Evolutionary conservation across 2,113 vertebrate species (phyloP).

Genomic region (Cichladusa arquata): DNA sequence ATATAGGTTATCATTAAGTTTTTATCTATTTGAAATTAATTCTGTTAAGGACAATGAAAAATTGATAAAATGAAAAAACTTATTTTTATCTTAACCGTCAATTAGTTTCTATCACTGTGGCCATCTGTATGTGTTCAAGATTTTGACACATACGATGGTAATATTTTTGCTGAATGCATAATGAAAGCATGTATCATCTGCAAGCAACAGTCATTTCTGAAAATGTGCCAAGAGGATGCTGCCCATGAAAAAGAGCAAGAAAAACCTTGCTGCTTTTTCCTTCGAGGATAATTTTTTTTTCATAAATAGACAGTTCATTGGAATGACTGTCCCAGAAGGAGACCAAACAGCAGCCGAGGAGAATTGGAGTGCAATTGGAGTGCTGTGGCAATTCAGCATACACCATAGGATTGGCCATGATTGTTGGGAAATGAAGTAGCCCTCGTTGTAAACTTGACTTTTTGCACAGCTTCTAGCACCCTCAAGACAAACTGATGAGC

Average conservation of each 20-base stretch:
- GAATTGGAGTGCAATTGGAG: not conserved
- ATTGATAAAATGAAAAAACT: not conserved
- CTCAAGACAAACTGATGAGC: not conserved
- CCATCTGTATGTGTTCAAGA: not conserved
- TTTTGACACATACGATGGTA: not conserved
- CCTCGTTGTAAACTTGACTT: not conserved
- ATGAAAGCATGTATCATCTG: not conserved
- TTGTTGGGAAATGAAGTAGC: not conserved
- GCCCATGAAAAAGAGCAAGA: not conserved
- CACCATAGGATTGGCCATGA: rapidly evolving
- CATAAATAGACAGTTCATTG: not conserved
- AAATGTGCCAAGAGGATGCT: not conserved
- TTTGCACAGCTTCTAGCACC: not conserved
- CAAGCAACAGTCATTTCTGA: not conserved
- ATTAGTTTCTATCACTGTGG: not conserved
- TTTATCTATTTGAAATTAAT: not conserved
- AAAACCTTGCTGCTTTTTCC: not conserved
- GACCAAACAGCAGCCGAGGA: not conserved
- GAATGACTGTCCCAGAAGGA: not conserved
- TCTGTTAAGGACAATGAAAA: not conserved
- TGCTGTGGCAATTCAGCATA: not conserved
- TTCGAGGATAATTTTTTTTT: not conserved
- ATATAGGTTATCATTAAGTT: not conserved
- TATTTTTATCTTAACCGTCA: not conserved
- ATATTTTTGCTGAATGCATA: not conserved